A percentile compares a stretch with the other conserved stretches of the same genome.
These are phyloP conservation scores for Cassiopea xamachana DNA, from an alignment of 30 jellyfish, hydroid and myxozoan species.

Conservation along the genomic window DNA sequence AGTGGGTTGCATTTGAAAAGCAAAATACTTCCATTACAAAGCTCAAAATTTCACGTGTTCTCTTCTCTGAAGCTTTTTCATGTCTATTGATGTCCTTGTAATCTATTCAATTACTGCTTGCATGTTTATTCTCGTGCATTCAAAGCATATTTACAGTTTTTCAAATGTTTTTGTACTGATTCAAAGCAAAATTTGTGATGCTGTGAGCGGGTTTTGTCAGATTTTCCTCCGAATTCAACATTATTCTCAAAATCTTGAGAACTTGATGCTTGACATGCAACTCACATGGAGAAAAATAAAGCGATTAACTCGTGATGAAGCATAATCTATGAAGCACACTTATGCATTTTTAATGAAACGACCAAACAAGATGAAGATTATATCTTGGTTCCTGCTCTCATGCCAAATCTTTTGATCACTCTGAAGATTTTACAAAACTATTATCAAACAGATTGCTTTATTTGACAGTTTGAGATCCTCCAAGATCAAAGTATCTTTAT, in stretches of 20 bases:
- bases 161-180: not conserved
- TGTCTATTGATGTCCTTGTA: not conserved
- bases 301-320: not conserved
- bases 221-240: not conserved
- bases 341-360: constrained; percentile 15
- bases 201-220: constrained; percentile 11
- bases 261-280: constrained; percentile 3
- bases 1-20: no score
- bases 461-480: not conserved
- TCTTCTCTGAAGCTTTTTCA: not conserved
- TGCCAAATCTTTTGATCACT: not conserved
- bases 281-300: constrained; percentile 30
- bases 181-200: not conserved
- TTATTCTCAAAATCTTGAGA: constrained; percentile 4
- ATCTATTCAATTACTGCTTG: not conserved
- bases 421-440: not conserved
- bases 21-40: not conserved
- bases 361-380: not conserved
- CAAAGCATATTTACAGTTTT: not conserved
- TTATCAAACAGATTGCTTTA: not conserved
- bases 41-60: not conserved
- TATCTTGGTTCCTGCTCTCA: not conserved
- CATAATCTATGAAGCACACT: constrained; percentile 10
- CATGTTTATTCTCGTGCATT: not conserved
- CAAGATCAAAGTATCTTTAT: not conserved